phyloP scores from a whole-genome alignment of 2,113 vertebrate species.

The Tapirus terrestris region DNA sequence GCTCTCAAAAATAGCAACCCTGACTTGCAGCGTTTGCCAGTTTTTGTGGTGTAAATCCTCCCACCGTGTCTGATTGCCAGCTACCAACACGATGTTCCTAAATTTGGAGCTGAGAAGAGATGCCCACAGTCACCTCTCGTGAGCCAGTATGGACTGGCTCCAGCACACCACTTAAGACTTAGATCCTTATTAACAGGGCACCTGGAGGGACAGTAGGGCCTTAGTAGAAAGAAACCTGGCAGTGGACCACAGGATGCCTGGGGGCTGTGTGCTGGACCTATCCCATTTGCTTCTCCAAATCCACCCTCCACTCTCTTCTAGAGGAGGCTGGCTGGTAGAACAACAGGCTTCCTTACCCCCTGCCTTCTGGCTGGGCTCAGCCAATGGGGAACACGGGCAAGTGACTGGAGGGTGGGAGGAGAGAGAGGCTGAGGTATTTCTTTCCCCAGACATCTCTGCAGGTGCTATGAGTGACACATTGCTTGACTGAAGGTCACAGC shows the following conservation, averaged over 20 bases:
- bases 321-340: background rate
- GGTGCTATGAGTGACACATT: background rate
- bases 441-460: background rate
- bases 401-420: background rate
- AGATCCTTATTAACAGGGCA: background rate
- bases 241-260: background rate
- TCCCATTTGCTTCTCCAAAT: background rate
- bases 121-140: rapidly evolving
- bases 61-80: background rate
- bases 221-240: background rate
- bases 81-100: background rate
- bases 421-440: background rate
- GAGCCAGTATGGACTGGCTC: background rate
- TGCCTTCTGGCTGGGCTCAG: background rate
- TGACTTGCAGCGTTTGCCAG: background rate
- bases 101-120: background rate
- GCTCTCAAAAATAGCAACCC: background rate
- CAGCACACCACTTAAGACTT: too few species aligned
- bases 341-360: background rate
- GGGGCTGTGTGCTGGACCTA: background rate
- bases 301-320: background rate
- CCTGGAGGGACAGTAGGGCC: background rate
- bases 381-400: background rate
- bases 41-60: background rate
- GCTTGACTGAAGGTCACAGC: background rate